phyloP scores from a whole-genome alignment of 2,113 vertebrate species.

The Campylorhamphus procurvoides region DNA sequence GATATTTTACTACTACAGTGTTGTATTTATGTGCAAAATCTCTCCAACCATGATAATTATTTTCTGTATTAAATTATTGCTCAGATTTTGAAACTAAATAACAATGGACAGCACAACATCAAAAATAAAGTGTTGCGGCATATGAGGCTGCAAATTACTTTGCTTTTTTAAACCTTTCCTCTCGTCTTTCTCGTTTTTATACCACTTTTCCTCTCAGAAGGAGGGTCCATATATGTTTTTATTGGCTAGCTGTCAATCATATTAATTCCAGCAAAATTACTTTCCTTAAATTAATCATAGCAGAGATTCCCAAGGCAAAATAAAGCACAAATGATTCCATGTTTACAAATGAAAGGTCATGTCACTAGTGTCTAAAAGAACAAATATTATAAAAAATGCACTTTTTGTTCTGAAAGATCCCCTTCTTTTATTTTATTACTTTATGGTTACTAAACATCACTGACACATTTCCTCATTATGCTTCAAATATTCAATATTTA shows the following conservation, averaged over 20 bases:
- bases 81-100: neutral
- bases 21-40: neutral
- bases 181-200: neutral
- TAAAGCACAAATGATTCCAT: neutral
- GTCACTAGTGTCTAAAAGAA: neutral
- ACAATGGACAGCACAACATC: neutral
- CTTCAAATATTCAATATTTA: neutral
- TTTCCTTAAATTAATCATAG: constrained; percentile 39
- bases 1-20: neutral
- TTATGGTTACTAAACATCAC: neutral
- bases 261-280: constrained; percentile 52
- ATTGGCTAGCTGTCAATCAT: constrained; percentile 21
- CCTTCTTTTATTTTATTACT: neutral
- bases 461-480: neutral
- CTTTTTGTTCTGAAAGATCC: neutral
- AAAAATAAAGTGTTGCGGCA: neutral
- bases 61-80: neutral
- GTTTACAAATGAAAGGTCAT: constrained; percentile 36
- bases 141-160: neutral
- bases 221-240: neutral
- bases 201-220: neutral
- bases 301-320: constrained; percentile 24
- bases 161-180: neutral
- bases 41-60: neutral
- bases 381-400: neutral